These are phyloP conservation scores for Nycteola revayana DNA, from an alignment of 2,888 invertebrate species.

Conservation along the genomic window DNA sequence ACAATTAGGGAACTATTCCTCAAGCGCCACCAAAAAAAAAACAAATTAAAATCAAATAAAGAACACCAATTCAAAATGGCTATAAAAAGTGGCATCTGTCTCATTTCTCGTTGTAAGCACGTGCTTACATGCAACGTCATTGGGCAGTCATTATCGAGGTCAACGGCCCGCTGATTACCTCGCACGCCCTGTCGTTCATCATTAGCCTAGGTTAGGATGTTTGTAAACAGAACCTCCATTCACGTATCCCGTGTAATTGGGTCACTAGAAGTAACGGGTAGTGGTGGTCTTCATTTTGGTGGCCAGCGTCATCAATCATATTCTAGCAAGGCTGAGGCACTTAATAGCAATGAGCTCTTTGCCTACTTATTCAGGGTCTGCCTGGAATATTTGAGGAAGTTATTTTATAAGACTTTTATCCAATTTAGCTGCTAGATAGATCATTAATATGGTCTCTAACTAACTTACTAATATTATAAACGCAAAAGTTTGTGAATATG, in stretches of 20 bases:
- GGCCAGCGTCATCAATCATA: background rate
- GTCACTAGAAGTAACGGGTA: slow-evolving; percentile 35
- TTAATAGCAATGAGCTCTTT: no score
- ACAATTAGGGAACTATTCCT: background rate
- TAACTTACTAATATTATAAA: no score
- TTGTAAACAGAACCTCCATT: slow-evolving; percentile 77
- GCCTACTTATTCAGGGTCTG: no score
- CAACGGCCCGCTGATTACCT: slow-evolving; percentile 77
- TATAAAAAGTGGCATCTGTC: slow-evolving; percentile 49
- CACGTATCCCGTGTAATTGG: slow-evolving; percentile 59
- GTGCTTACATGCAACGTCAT: slow-evolving; percentile 78
- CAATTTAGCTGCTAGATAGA: no score
- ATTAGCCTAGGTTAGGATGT: slow-evolving; percentile 82
- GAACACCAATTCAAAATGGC: slow-evolving; percentile 26
- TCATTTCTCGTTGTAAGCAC: slow-evolving; percentile 46
- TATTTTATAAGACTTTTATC: no score
- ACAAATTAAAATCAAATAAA: slow-evolving; percentile 24
- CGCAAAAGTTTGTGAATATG: no score
- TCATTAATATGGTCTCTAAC: no score
- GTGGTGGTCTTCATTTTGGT: slow-evolving; percentile 13
- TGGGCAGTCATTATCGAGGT: slow-evolving; percentile 79
- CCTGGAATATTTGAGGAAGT: no score
- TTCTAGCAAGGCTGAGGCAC: background rate
- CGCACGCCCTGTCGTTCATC: slow-evolving; percentile 78
- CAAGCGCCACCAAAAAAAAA: slow-evolving; percentile 10